A percentile compares a stretch with the other conserved stretches of the same genome.
Conservation (phyloP, 2,888 invertebrate genomes). For the Pimpla rufipes region DNA sequence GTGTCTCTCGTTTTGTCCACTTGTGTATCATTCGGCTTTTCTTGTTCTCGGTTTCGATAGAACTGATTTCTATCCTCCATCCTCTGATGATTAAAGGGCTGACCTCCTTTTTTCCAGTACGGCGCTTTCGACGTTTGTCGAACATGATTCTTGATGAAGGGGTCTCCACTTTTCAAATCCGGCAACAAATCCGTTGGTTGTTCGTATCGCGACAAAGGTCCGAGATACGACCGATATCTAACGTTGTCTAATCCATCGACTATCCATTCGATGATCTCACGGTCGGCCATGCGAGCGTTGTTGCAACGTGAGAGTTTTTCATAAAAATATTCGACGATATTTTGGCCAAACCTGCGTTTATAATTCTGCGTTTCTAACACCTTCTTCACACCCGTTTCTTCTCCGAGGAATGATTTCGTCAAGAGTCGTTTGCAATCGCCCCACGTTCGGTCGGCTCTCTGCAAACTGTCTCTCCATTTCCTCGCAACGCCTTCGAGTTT, state of each 20-base stretch:
- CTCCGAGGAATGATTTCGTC: background rate
- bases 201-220: slow-evolving; percentile 67
- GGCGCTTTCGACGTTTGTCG: background rate
- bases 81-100: background rate
- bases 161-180: slow-evolving; percentile 66
- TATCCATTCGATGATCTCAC: slow-evolving; percentile 69
- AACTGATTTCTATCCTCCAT: background rate
- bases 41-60: background rate
- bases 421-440: background rate
- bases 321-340: too few species aligned
- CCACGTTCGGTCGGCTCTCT: background rate
- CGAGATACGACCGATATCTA: slow-evolving; percentile 63
- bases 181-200: slow-evolving; percentile 62
- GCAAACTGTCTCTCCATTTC: slow-evolving; percentile 71
- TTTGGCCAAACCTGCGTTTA: too few species aligned
- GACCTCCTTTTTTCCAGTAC: slow-evolving; percentile 3
- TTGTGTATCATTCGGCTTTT: background rate
- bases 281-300: slow-evolving; percentile 66
- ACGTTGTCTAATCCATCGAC: slow-evolving; percentile 65
- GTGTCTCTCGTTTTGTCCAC: background rate
- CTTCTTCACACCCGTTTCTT: background rate
- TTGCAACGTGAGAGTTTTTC: slow-evolving; percentile 53
- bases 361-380: slow-evolving; percentile 53
- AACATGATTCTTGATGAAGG: background rate
- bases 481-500: slow-evolving; percentile 66